Base-by-base conservation (phyloP, 1,140 invertebrate species). In the Ceratosolen solmsi region DNA sequence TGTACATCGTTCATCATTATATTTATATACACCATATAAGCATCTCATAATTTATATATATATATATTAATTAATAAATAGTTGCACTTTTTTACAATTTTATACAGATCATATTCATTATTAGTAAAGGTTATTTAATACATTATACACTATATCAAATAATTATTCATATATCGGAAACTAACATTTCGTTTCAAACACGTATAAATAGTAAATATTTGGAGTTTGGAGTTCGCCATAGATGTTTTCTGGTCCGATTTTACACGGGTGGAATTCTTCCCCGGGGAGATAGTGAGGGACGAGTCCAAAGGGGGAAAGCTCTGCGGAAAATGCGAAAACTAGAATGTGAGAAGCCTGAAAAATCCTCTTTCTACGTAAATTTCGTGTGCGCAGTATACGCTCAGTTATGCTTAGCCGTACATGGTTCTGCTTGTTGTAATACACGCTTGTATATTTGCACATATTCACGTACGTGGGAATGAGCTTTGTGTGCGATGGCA, bases 301-400 rank as follows among this genome's bases (percentile, higher is more conserved):
- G 11, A 36, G 54, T 15, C 11, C 17, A 54, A 41, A 46, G 11
- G 41, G 41, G 1, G 22, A 51, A 25, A 11, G 15, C 3, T 30
- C 20, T 49, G 9, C 1, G 22, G 7, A 72, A 41, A 63, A 58
- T 25, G n/a, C 30, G 68, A 72, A 68, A 63, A 60, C 63, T 63
- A 30, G 20, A 74, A 51, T 84, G 82, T 79, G 81, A 78, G 89
- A 89, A 89, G 86, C 87, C 88, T 78, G 79, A 89, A 90, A 89
- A 89, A 86, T 86, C 54, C 68, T 36, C 65, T 79, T 68, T 79
- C 68, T 79, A 79, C 68, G 78, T 58, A 79, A 79, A 79, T 72
- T 79, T 80, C 41, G 60, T 58, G n/a, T 13, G 11, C 30, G 3
- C 46, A 2, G 33, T 25, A 63, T 20, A 17, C 77, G 81, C 49